Evolutionary conservation across 2,113 vertebrate genomes (phyloP), one percentile per base, ranked within the genome.

Genomic region (Laticauda laticaudata): DNA sequence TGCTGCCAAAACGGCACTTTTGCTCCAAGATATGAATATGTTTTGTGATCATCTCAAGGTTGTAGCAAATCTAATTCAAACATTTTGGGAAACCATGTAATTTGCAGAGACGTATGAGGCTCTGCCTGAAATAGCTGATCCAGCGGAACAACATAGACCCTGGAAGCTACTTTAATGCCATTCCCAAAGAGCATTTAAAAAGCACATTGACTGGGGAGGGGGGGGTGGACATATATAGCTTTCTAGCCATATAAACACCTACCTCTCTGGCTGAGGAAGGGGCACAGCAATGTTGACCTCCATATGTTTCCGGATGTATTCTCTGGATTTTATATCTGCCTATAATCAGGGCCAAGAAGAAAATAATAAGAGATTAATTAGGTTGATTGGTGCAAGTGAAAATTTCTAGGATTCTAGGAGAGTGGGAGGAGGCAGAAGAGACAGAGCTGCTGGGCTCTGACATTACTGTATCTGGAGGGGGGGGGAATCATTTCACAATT

Each of bases 301-400:
- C 95, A 93, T 97, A 96, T 95, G 97, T 95, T 93, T 96, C 88
- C 98, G 98, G 61, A 99, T 97, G 92, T 98, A 98, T 94, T 99
- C 98, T 94, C 98, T 97, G 93, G 99, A 99, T 94, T 98, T 97
- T 57, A 98, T 98, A 96, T 99, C 99, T 0, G 99, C 99, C 99
- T 99, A 97, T 5, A 96, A 95, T 0, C 9, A 20, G 45, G 87
- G 45, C 87, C 92, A 23, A 53, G 43, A 45, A 92, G 0, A 21
- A 91, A 0, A 81, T 45, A 34, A 29, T 4, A 92, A 29, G 0
- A 8, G 10, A 11, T 23, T 29, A 43, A 29, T 64, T 24, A 87
- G 20, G 2, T 53, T 48, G 90, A 54, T 4, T 26, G 90, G 48
- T 48, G 87, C 55, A 11, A n/a, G 48, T 51, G 86, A 48, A 45